Base-by-base conservation (phyloP, 2,797 vertebrate genomes). In the Anguilla megastoma region DNA sequence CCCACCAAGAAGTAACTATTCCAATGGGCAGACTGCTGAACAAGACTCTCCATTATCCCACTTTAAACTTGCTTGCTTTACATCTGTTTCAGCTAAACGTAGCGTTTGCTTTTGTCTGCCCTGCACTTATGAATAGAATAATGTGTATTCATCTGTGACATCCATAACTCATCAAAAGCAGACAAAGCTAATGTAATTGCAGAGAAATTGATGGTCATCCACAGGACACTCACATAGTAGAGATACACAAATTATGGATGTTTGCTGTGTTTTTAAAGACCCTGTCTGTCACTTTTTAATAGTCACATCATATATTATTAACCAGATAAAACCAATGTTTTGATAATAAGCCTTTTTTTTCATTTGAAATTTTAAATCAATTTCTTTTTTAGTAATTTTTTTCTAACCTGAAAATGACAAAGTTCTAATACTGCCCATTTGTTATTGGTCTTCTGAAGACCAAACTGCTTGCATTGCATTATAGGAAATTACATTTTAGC, bases 1-100 rank as follows among this genome's bases (percentile, higher is more conserved):
- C 98, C 98, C 0, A 91, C 89, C 33, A 91, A 88, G 84, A 94
- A 94, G 85, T 95, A 91, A 91, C 30, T 45, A 41, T 41, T 50
- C 58, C 45, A 24, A 4, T 56, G 3, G 58, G 7, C 12, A 8
- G 48, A 58, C 10, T 21, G 6, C 60, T n/a, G 21, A 0, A n/a
- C 18, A 10, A 30, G 33, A 33, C 30, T 30, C 21, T 21, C 12
- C 33, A 10, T 48, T 16, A 27, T 10, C 2, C 18, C 56, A 21
- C 58, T 30, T 56, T 33, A 45, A 48, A 41, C 1, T 2, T 52
- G 85, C 50, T 66, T 69, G 58, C 54, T 24, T 58, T 76, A 60
- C 21, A 45, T 83, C 41, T 16, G 56, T n/a, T 87, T 87, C 86
- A 60, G 54, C 56, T 60, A 36, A 45, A 87, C 54, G 9, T 56